Base-by-base conservation (phyloP, 2,797 vertebrate species). In the Sebastes cheni region DNA sequence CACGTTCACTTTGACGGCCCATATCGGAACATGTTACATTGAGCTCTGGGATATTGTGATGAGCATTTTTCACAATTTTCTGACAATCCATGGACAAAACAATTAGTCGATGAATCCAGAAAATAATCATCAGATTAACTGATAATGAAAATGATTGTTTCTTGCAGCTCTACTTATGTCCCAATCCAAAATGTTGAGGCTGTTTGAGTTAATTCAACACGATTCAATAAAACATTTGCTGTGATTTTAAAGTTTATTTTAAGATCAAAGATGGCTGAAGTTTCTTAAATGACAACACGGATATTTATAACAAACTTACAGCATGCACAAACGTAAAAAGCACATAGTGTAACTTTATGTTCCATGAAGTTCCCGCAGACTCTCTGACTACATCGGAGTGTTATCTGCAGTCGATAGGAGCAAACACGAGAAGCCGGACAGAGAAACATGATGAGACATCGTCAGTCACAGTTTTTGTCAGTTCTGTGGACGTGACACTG, bases 401-500 rank as follows among this genome's bases (percentile, higher is more conserved):
- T 58, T 13, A 3, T 66, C 23, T 27, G 32, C 5, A 0, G 54
- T 10, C 4, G 18, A 75, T 16, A 46, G 56, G 71, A 81, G n/a
- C 65, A 6, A 3, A 42, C 61, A 59, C 2, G 9, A 42, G 34
- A 29, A 36, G 56, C n/a, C 14, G 29, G 20, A 74, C 66, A 6
- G 39, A 79, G 55, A 71, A 71, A 50, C 62, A 13, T 0, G 52
- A 60, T 67, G 81, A 88, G 75, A 55, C 79, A 54, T 56, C 10
- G 34, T 39, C 79, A 39, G 34, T 8, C 54, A 68, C 80, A 71
- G 67, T 73, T 61, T 67, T 18, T 56, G 79, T 80, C 56, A 54
- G 61, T 34, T 69, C 3, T 23, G 76, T 23, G 61, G 78, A 73
- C 22, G 72, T 42, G 84, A 66, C 69, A 64, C 30, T 32, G 82